Percentiles rank a stretch among this genome's conserved stretches.
Conservation (phyloP, 2,888 invertebrate species). For the Bellardia pandia region DNA sequence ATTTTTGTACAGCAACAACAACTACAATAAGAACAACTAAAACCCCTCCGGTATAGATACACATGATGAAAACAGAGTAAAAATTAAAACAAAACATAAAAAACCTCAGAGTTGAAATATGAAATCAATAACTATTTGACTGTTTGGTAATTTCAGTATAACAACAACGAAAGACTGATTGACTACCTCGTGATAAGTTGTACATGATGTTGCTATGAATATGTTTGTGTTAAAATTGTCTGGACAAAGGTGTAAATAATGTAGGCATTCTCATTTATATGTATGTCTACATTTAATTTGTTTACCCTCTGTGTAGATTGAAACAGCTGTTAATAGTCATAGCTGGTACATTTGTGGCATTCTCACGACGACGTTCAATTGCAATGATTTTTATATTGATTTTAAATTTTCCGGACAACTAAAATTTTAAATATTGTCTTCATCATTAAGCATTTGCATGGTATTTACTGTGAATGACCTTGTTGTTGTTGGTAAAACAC, state of each 20-base stretch:
- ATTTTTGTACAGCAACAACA: constrained; percentile 26
- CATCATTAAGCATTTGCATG: too few relatives aligned
- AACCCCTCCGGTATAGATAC: constrained; percentile 42
- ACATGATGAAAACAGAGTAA: constrained; percentile 21
- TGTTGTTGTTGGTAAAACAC: too few relatives aligned
- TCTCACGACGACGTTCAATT: constrained; percentile 11
- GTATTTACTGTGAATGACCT: too few relatives aligned
- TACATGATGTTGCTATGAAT: background rate
- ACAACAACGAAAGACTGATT: constrained; percentile 2
- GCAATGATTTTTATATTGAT: background rate
- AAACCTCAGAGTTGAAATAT: constrained; percentile 47
- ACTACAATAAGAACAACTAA: constrained; percentile 5
- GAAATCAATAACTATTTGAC: constrained; percentile 61
- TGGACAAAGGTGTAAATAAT: constrained; percentile 41
- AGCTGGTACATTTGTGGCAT: background rate
- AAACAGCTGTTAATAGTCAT: background rate
- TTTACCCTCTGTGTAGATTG: background rate
- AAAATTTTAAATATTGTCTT: background rate
- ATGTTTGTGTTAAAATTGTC: constrained; percentile 25
- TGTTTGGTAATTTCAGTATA: constrained; percentile 29
- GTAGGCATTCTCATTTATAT: background rate
- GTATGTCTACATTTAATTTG: constrained; percentile 4
- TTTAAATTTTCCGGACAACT: background rate
- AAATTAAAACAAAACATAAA: constrained; percentile 26
- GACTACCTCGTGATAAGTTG: background rate